A percentile compares a stretch with the other conserved stretches of the same genome.
Evolutionary conservation across 1,140 invertebrate species (phyloP).

Genomic region (Cherax quadricarinatus): DNA sequence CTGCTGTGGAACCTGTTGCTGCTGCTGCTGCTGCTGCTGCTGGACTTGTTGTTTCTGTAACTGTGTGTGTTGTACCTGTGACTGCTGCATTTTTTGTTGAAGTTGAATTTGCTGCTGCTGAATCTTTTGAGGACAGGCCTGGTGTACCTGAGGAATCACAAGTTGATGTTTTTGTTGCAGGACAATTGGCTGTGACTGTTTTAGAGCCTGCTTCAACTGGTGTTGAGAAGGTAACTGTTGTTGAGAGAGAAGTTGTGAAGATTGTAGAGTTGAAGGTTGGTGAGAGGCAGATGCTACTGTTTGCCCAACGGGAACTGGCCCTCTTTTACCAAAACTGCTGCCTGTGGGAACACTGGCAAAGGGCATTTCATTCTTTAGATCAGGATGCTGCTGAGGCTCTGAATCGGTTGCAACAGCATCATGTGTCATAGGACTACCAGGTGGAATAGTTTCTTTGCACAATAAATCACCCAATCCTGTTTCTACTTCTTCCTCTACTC

Average conservation of each 20-base stretch:
- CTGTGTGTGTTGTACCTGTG: conserved; percentile 31
- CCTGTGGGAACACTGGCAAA: conserved; percentile 70
- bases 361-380: conserved; percentile 68
- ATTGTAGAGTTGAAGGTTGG: conserved; percentile 4
- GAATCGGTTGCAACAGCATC: conserved; percentile 55
- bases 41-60: conserved; percentile 7
- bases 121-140: conserved; percentile 41
- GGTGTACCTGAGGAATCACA: conserved; percentile 39
- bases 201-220: conserved; percentile 11
- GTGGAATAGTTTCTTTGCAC: conserved; percentile 72
- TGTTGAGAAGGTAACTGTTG: not conserved
- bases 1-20: conserved; percentile 29
- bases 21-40: conserved; percentile 1
- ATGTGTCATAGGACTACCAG: conserved; percentile 71
- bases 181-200: not conserved
- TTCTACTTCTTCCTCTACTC: conserved; percentile 63
- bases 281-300: conserved; percentile 17
- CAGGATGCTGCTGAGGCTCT: conserved; percentile 51
- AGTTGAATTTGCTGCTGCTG: conserved; percentile 26
- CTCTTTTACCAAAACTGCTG: conserved; percentile 66
- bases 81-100: conserved; percentile 27
- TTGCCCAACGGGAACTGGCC: conserved; percentile 37
- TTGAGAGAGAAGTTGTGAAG: conserved; percentile 29
- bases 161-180: conserved; percentile 34
- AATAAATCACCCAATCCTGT: conserved; percentile 68